Evolutionary conservation across 2,113 vertebrate genomes (phyloP), one percentile per base, ranked within the genome.

Genomic region (Xenopus laevis): DNA sequence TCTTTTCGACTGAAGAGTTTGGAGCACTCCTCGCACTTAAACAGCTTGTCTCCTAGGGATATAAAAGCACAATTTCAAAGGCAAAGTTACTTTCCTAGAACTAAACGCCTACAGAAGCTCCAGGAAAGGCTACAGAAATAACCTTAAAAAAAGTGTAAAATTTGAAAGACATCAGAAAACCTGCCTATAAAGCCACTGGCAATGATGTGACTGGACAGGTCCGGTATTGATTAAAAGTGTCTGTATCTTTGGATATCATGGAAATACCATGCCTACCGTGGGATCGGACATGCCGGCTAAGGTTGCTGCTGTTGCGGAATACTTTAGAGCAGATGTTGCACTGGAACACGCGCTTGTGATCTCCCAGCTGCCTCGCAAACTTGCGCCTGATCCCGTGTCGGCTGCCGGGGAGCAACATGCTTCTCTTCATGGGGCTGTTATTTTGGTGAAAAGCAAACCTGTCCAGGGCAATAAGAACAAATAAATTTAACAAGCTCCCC

Each of bases 291-390:
- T 99, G 97, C 52, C 97, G 82, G 91, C 98, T 99, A 78, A 98
- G 93, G 86, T 99, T 99, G 91, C 97, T 99, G 94, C 97, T 98
- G 91, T 99, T 99, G 89, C 97, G 95, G 88, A 99, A 99, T 85
- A 94, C 83, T 86, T 98, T 98, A 80, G 84, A 95, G 87, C 97
- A 99, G 82, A 94, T 89, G 62, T 89, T 86, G 82, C 97, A 99
- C 83, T 95, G 94, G 85, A 98, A 96, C 10, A 96, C 90, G 15
- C 95, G 87, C 81, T 95, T 95, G 87, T 95, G 96, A 82, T 98
- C 96, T 55, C 94, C 90, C 12, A 90, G 89, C 70, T 91, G 91
- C 33, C 90, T 86, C 60, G 87, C 86, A 45, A 92, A 84, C 74
- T 91, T 92, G 61, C 90, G 82, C 74, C 92, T 88, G 16, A 93